phyloP scores from a whole-genome alignment of 1,140 invertebrate genomes.

The Brachionus rubens region DNA sequence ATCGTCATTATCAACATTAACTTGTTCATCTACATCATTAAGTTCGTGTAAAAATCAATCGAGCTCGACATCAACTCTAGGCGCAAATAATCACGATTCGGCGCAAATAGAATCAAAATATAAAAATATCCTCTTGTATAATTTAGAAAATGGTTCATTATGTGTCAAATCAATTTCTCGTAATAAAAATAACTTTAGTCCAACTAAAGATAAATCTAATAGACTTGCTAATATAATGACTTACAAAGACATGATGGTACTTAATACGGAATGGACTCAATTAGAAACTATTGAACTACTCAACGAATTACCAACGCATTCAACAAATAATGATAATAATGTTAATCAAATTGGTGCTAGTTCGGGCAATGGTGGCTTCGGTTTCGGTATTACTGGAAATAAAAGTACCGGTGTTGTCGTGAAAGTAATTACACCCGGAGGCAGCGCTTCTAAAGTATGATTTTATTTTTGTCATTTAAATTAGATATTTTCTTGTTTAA shows the following conservation, averaged over 20 bases:
- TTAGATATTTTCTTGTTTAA: background rate
- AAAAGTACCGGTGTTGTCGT: constrained; percentile 92
- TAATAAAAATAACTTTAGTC: too few species aligned
- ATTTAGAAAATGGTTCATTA: too few species aligned
- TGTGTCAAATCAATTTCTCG: too few species aligned
- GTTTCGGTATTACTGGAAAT: constrained; percentile 91
- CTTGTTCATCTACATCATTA: background rate
- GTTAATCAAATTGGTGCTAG: background rate
- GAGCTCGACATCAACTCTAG: too few species aligned
- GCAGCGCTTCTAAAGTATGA: constrained; percentile 80
- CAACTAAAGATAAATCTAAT: too few species aligned
- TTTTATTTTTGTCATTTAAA: too few species aligned
- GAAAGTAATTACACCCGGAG: constrained; percentile 86
- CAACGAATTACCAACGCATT: constrained; percentile 66
- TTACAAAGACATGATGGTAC: constrained; percentile 53
- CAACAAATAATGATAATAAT: background rate
- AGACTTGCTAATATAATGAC: too few species aligned
- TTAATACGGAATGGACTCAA: constrained; percentile 89
- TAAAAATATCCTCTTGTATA: too few species aligned
- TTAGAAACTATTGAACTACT: constrained; percentile 90
- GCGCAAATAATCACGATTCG: too few species aligned
- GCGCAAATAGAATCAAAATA: too few species aligned
- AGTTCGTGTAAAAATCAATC: too few species aligned
- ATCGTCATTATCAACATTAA: background rate
- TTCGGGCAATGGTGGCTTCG: constrained; percentile 72